Evolutionary conservation across 2,888 invertebrate species (phyloP).

Genomic region (Dolomedes plantarius): DNA sequence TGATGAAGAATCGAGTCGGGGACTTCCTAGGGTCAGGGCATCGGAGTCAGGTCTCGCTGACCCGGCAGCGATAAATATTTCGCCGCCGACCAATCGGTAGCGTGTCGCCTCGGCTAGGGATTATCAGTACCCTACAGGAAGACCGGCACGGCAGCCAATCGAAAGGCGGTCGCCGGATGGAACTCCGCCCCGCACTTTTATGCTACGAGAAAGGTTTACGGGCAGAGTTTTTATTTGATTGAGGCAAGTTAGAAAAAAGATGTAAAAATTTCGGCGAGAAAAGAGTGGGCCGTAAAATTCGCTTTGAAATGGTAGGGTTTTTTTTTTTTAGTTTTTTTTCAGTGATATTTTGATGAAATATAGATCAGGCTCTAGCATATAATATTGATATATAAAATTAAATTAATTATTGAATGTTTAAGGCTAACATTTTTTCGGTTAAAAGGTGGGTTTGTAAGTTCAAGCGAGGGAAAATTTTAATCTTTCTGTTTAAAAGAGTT

Average conservation of each 20-base stretch:
- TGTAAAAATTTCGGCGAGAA: not conserved
- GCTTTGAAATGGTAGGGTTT: not conserved
- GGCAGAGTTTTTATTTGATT: not conserved
- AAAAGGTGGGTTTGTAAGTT: too few relatives aligned
- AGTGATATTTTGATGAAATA: too few relatives aligned
- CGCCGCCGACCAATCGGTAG: conserved; percentile 60
- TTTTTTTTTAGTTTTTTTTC: too few relatives aligned
- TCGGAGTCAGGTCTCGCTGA: conserved; percentile 47
- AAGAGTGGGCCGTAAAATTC: not conserved
- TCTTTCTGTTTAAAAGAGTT: too few relatives aligned
- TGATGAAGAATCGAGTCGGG: conserved; percentile 40
- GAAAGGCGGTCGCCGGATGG: not conserved
- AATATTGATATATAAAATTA: too few relatives aligned
- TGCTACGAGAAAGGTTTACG: not conserved
- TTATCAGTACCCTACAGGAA: conserved; percentile 49
- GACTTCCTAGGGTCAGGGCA: conserved; percentile 58
- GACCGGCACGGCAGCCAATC: conserved; percentile 31
- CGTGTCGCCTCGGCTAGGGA: conserved; percentile 63
- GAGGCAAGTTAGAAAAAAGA: not conserved
- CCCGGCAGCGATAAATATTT: conserved; percentile 68
- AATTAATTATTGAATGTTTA: too few relatives aligned
- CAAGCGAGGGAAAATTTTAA: too few relatives aligned
- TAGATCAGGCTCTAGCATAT: too few relatives aligned
- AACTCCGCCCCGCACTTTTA: conserved; percentile 35
- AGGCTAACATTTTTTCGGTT: too few relatives aligned